phyloP scores from a whole-genome alignment of 2,888 invertebrate species.

The Erynnis tages region DNA sequence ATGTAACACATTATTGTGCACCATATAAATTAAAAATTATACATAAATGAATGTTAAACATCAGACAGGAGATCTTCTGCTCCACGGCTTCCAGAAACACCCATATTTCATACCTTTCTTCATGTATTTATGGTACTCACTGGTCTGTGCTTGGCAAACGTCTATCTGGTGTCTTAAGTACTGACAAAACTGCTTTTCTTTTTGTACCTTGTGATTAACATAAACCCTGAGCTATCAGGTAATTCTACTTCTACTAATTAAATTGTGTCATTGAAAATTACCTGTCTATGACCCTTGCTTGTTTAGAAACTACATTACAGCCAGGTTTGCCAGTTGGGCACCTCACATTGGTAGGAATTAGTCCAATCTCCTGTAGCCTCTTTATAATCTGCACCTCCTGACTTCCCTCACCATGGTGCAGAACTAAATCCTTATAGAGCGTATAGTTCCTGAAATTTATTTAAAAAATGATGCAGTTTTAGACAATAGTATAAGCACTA shows the following conservation, averaged over 20 bases:
- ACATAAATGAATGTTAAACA: too few species aligned
- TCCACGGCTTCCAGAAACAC: too few species aligned
- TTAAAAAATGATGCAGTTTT: neutral
- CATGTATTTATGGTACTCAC: too few species aligned
- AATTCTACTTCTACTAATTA: neutral
- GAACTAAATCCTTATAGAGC: slow-evolving; percentile 53
- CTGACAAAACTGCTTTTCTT: too few species aligned
- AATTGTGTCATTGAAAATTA: slow-evolving; percentile 33
- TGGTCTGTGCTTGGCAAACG: too few species aligned
- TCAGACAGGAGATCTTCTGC: too few species aligned
- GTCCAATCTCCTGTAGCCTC: slow-evolving; percentile 55
- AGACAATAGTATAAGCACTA: too few species aligned
- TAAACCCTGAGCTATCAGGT: neutral
- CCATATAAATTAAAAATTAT: too few species aligned
- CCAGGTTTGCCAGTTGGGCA: slow-evolving; percentile 52
- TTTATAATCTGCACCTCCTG: slow-evolving; percentile 58
- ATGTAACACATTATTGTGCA: too few species aligned
- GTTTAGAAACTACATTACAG: slow-evolving; percentile 55
- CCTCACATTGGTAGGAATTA: slow-evolving; percentile 49
- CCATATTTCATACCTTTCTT: too few species aligned
- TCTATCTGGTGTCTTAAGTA: too few species aligned
- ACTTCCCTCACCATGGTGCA: slow-evolving; percentile 44
- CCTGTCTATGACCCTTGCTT: slow-evolving; percentile 69
- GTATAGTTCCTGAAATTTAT: slow-evolving; percentile 52
- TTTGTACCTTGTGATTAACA: neutral